Conservation (phyloP, 2,113 vertebrate species). For the Scytalopus superciliaris region DNA sequence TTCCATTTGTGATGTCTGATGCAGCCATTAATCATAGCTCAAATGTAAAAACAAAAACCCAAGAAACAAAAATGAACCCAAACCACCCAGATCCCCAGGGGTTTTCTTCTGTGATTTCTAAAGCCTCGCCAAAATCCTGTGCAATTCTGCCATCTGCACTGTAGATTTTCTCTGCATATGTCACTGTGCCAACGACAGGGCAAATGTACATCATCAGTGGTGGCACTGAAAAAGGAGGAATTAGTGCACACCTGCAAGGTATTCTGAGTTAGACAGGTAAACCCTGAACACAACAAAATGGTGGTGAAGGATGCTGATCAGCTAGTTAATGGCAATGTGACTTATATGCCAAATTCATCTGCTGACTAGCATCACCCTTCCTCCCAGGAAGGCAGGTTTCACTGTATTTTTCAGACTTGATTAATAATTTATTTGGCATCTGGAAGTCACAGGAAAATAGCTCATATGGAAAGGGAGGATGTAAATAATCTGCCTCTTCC, state of each 20-base stretch:
- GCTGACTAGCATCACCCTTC: background rate
- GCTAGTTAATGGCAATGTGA: background rate
- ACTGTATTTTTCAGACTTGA: background rate
- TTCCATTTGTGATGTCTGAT: background rate
- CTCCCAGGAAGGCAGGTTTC: background rate
- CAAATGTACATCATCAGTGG: background rate
- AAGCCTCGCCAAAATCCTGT: background rate
- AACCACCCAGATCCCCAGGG: background rate
- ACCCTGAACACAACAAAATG: background rate
- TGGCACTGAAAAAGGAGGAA: background rate
- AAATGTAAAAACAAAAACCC: background rate
- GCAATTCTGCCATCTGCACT: background rate
- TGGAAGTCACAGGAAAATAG: slow-evolving; percentile 23
- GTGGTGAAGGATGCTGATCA: background rate
- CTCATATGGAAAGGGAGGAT: slow-evolving; percentile 20
- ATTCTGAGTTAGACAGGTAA: background rate
- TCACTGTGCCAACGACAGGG: fast-evolving
- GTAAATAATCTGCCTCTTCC: slow-evolving; percentile 19
- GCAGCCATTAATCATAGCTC: background rate
- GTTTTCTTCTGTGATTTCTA: background rate
- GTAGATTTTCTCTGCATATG: background rate
- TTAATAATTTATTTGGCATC: slow-evolving; percentile 60
- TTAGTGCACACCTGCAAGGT: background rate
- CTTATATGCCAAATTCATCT: background rate
- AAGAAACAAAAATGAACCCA: background rate